These are phyloP conservation scores for Dione juno DNA, from an alignment of 2,888 invertebrate genomes.

Conservation along the genomic window DNA sequence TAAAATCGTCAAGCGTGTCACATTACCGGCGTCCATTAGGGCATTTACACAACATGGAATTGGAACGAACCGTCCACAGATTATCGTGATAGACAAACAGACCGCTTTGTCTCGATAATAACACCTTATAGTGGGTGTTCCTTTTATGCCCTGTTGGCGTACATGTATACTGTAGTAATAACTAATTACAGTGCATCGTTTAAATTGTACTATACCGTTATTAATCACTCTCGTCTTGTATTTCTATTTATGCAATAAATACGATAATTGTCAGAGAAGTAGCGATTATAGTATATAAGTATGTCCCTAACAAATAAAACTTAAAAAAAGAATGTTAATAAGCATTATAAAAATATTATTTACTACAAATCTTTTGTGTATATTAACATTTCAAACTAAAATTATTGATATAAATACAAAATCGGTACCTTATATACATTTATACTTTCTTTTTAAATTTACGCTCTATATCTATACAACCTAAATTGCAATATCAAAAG, in stretches of 20 bases:
- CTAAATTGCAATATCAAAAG: slow-evolving; percentile 22
- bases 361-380: not conserved
- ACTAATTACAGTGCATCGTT: slow-evolving; percentile 47
- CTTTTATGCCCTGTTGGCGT: slow-evolving; percentile 35
- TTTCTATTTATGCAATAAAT: not conserved
- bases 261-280: not conserved
- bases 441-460: not conserved
- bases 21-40: slow-evolving; percentile 82
- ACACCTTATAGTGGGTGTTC: slow-evolving; percentile 69
- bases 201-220: slow-evolving; percentile 20
- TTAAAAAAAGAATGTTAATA: not conserved
- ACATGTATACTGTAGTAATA: slow-evolving; percentile 52
- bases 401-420: not conserved
- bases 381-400: not conserved
- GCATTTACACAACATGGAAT: slow-evolving; percentile 83
- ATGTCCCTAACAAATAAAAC: not conserved
- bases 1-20: slow-evolving; percentile 84
- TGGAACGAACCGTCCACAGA: slow-evolving; percentile 82
- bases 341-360: not conserved
- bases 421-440: not conserved
- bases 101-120: slow-evolving; percentile 80
- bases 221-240: slow-evolving; percentile 19
- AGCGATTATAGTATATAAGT: not conserved
- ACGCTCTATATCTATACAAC: not conserved
- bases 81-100: slow-evolving; percentile 82